These are phyloP conservation scores for Mechanitis messenoides DNA, from an alignment of 2,888 invertebrate species.

Conservation along the genomic window DNA sequence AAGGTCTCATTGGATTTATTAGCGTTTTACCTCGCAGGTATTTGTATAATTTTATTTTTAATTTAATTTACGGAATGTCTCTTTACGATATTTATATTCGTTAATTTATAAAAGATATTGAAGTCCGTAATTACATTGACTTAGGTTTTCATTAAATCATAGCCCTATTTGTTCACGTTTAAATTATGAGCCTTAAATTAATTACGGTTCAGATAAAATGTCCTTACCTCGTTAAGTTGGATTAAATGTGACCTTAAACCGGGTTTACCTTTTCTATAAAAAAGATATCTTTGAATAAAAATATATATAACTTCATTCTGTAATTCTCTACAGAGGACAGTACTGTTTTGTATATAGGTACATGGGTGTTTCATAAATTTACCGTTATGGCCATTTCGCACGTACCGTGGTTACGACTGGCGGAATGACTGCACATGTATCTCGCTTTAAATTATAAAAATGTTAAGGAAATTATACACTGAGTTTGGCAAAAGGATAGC, in stretches of 20 bases:
- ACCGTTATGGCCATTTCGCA: slow-evolving; percentile 9
- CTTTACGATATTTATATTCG: too few species aligned
- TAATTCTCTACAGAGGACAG: background rate
- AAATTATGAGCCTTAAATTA: too few species aligned
- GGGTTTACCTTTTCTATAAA: too few species aligned
- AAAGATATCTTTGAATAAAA: too few species aligned
- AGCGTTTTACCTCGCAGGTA: background rate
- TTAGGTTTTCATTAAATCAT: too few species aligned
- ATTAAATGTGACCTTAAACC: too few species aligned
- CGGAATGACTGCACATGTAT: background rate
- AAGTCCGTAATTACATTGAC: too few species aligned
- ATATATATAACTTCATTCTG: too few species aligned
- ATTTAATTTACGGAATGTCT: background rate
- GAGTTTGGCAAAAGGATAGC: background rate
- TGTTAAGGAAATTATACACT: background rate
- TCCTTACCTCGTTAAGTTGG: too few species aligned
- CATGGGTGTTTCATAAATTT: slow-evolving; percentile 1
- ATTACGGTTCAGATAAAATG: too few species aligned
- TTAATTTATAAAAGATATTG: too few species aligned
- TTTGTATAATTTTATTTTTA: slow-evolving; percentile 2
- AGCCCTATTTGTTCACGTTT: too few species aligned
- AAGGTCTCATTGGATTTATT: background rate
- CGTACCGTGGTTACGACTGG: slow-evolving; percentile 5
- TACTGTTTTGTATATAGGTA: background rate
- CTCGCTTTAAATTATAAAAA: background rate